Conservation (phyloP, 2,113 vertebrate species). For the Mesembrinibis cayennensis region DNA sequence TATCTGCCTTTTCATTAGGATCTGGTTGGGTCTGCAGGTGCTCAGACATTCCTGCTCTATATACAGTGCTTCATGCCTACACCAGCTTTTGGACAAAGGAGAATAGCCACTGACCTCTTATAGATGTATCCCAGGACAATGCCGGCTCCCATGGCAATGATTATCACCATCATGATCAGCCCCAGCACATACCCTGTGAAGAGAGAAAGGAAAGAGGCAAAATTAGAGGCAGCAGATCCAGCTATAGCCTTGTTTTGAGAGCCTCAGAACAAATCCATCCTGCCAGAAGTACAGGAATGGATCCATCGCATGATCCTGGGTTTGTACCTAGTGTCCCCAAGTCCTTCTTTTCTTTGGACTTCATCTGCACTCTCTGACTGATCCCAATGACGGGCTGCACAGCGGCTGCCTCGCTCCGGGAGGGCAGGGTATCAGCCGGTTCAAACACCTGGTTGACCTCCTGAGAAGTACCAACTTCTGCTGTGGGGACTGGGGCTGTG, state of each 20-base stretch:
- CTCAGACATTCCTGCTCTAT: neutral
- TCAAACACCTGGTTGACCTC: constrained; percentile 59
- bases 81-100: neutral
- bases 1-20: neutral
- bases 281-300: neutral
- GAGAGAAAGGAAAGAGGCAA: neutral
- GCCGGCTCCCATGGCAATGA: constrained; percentile 86
- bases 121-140: constrained; percentile 92
- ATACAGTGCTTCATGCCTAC: neutral
- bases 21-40: neutral
- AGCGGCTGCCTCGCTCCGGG: constrained; percentile 72
- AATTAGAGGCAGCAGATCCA: neutral
- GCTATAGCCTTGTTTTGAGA: neutral
- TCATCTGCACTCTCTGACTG: constrained; percentile 85
- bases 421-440: constrained; percentile 56
- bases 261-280: neutral
- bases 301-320: neutral
- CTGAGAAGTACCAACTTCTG: neutral
- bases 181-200: constrained; percentile 85
- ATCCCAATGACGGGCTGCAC: constrained; percentile 87
- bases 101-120: constrained; percentile 83
- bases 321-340: constrained; percentile 84
- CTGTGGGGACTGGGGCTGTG: neutral
- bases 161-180: constrained; percentile 89
- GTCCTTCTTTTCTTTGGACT: constrained; percentile 89